These are phyloP conservation scores for Lasioglossum calceatum DNA, from an alignment of 2,888 invertebrate genomes.

Conservation along the genomic window DNA sequence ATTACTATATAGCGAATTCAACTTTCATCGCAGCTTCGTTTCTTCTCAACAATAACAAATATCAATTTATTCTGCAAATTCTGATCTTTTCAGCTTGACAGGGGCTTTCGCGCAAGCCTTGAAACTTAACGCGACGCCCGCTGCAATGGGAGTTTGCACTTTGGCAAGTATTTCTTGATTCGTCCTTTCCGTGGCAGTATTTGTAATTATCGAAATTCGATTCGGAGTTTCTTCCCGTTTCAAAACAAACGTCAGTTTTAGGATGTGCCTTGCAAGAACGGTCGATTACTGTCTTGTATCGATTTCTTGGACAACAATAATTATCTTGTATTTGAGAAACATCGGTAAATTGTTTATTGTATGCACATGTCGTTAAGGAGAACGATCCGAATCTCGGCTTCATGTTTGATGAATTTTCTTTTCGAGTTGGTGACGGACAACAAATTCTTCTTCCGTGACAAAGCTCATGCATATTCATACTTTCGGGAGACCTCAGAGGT, in stretches of 20 bases:
- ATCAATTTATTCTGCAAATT: neutral
- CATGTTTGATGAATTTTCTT: neutral
- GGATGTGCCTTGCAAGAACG: neutral
- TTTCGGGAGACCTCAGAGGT: conserved; percentile 18
- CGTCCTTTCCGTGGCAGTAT: neutral
- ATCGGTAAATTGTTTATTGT: neutral
- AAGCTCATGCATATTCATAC: neutral
- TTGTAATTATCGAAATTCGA: conserved; percentile 8
- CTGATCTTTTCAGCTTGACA: neutral
- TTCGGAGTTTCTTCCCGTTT: conserved; percentile 34
- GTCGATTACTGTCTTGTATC: neutral
- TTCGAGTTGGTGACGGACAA: neutral
- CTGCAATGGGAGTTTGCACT: neutral
- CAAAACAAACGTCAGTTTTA: neutral
- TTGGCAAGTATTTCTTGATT: neutral
- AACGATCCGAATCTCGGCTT: conserved; percentile 48
- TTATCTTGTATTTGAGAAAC: neutral
- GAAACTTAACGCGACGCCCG: conserved; percentile 45
- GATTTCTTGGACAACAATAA: neutral
- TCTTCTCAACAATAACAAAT: neutral
- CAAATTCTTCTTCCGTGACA: neutral
- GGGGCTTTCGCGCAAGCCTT: neutral
- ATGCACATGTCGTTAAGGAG: conserved; percentile 14
- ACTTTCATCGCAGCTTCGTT: neutral
- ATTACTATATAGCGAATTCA: conserved; percentile 15